Base-by-base conservation (phyloP, 1,140 invertebrate genomes). In the Diorhabda sublineata region DNA sequence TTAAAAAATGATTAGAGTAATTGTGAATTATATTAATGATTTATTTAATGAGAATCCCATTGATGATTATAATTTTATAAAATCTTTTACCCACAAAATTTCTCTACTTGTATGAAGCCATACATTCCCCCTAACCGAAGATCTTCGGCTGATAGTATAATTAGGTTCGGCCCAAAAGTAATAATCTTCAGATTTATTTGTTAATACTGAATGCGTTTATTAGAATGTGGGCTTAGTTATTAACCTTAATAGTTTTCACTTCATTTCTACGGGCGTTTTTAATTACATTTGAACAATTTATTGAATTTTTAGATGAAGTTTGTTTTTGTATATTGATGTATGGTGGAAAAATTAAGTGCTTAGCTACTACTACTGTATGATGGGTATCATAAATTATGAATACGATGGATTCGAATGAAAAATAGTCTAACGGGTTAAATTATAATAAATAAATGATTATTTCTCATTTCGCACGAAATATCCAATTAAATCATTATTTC, bases 111-210 rank as follows among this genome's bases (percentile, higher is more conserved):
- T 26, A 26, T 26, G 26, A 26, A 26, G 26, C 26, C 26, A 26
- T 26, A 26, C 26, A 26, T 26, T 26, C 26, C 26, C 26, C 26
- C 26, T 26, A 26, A 1, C 47, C 47, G 47, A 52, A 52, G 47
- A 52, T 52, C 47, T 52, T 52, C n/a, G 47, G 6, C 47, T 62
- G 61, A 62, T 45, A 62, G 61, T 42, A 43, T 62, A n/a, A 62
- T 62, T 62, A 45, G 41, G 61, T 62, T 43, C 61, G 43, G 43
- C 61, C 61, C 61, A 41, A 62, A 62, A 26, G 9, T 45, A 62
- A 62, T 62, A 62, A 45, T 45, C 9, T 62, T 62, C 61, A 42
- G 42, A 62, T 45, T 62, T 43, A 62, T 43, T 62, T 62, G 43
- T 62, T 62, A 62, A 26, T 43, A 42, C 42, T 62, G 47, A 43